Base-by-base conservation (phyloP, 2,888 invertebrate genomes). In the Polydrusus pterygomalis region DNA sequence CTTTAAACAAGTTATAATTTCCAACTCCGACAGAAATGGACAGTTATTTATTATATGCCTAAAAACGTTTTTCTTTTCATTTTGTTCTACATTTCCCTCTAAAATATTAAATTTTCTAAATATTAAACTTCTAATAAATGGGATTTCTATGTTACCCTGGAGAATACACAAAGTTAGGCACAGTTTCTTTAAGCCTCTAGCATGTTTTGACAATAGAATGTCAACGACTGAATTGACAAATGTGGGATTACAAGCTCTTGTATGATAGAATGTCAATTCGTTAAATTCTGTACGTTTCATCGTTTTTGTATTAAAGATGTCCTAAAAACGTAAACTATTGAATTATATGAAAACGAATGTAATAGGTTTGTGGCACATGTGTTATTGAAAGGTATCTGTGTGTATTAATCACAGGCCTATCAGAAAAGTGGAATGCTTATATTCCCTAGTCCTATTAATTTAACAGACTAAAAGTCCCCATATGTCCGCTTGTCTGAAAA, bases 131-230 rank as follows among this genome's bases (percentile, higher is more conserved):
- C 63, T 70, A 67, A 77, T 77, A 58, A 77, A 62, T 40, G 68
- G 74, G 45, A 74, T 77, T 75, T 77, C 77, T 63, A 75, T 74
- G 74, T 78, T 78, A 81, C 81, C 73, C 78, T 81, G 80, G 62
- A 81, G 75, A 49, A 82, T 64, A 75, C 82, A 82, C 15, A 79
- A 80, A 49, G 78, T 80, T 45, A 82, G 71, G 69, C 75, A 77
- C 17, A 82, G 62, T 71, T 75, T 79, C 70, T 80, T 80, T 40
- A 82, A 75, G 18, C 71, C 65, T 72, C 73, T 78, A n/a, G 75
- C 79, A 74, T 81, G 80, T 74, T 80, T 75, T 10, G 80, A 80
- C 63, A 72, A 51, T 70, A 79, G 77, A 67, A 79, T 79, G 54
- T 77, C 74, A 49, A 77, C 67, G 18, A 70, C 70, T 10, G 79